Evolutionary conservation across 2,888 invertebrate genomes (phyloP).

Genomic region (Acanthococcus lagerstroemiae): DNA sequence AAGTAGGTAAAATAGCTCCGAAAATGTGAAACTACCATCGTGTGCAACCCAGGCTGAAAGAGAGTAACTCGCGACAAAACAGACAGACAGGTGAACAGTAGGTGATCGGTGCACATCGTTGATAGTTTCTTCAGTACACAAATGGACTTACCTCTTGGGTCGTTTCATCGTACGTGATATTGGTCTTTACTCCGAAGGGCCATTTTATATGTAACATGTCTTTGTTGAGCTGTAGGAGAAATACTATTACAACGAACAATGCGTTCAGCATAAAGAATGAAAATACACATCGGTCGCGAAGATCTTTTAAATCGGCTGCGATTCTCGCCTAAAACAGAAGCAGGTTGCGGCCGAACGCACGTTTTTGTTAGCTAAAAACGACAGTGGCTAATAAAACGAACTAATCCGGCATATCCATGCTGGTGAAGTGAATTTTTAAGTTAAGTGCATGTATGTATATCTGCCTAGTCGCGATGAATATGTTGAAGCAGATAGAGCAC

Average conservation of each 20-base stretch:
- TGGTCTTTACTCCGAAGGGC: constrained; percentile 90
- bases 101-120: constrained; percentile 1
- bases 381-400: no score
- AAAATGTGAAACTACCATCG: constrained; percentile 20
- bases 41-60: not conserved
- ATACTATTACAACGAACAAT: constrained; percentile 95
- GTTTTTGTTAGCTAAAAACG: no score
- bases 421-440: no score
- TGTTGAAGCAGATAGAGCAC: no score
- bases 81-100: not conserved
- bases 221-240: constrained; percentile 96
- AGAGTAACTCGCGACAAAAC: not conserved
- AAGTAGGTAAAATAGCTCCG: constrained; percentile 13
- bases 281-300: constrained; percentile 90
- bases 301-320: constrained; percentile 80
- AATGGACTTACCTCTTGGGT: constrained; percentile 72
- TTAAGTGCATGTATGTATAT: no score
- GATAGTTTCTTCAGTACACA: not conserved
- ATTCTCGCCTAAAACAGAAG: constrained; percentile 69
- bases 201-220: constrained; percentile 91
- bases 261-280: constrained; percentile 98
- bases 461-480: no score
- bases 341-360: constrained; percentile 2
- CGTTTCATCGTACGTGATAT: constrained; percentile 81
- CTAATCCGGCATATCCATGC: no score